phyloP scores from a whole-genome alignment of 1,140 invertebrate genomes.

The Dolichoris vasculosae region DNA sequence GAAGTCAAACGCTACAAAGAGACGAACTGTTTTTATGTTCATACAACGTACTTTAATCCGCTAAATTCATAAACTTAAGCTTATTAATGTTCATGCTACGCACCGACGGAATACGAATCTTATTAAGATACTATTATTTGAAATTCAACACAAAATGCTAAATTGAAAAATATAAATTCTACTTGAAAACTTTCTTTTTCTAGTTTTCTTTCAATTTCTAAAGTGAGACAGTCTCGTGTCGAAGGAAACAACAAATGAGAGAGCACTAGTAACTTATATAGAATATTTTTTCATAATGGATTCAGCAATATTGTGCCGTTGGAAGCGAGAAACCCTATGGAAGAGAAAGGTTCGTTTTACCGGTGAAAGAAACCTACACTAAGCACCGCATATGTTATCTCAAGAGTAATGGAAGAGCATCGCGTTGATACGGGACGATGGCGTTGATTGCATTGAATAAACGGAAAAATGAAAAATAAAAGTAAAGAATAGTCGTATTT shows the following conservation, averaged over 20 bases:
- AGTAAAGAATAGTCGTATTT: background rate
- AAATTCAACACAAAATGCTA: background rate
- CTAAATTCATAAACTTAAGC: background rate
- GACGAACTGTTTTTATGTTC: too few species aligned
- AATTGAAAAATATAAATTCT: background rate
- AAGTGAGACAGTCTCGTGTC: too few species aligned
- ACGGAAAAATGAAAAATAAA: background rate
- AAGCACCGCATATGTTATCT: background rate
- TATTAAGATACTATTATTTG: too few species aligned
- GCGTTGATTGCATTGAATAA: background rate
- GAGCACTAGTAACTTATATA: too few species aligned
- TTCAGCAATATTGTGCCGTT: background rate
- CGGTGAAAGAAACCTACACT: slow-evolving; percentile 3
- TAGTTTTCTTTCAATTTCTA: background rate
- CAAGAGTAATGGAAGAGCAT: slow-evolving; percentile 19
- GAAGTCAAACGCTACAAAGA: too few species aligned
- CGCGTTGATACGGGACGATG: background rate
- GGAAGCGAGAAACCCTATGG: slow-evolving; percentile 12
- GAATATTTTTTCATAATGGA: too few species aligned
- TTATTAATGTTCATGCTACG: too few species aligned
- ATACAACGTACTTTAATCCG: background rate
- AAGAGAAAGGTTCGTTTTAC: background rate
- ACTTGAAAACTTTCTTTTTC: too few species aligned
- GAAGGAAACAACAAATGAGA: background rate
- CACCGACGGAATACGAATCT: background rate